Evolutionary conservation across 2,113 vertebrate genomes (phyloP), one percentile per base, ranked within the genome.

Genomic region (Motacilla tschutschensis): DNA sequence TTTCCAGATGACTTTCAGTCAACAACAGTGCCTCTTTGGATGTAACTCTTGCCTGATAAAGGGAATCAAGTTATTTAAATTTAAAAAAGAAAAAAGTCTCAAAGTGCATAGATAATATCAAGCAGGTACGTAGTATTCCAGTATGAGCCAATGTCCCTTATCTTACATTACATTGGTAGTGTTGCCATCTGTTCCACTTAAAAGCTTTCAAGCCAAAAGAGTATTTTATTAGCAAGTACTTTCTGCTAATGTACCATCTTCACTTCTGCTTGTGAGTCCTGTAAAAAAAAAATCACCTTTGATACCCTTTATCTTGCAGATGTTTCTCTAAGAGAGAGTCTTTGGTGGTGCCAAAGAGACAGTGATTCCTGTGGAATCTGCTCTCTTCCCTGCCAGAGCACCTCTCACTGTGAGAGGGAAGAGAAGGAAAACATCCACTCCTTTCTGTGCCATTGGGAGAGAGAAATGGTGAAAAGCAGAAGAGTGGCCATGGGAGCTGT

Each of bases 1-100:
- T 55, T 91, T 93, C 65, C 79, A 87, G 72, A 70, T 87, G 73
- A 90, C 43, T 88, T 95, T 72, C 75, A 94, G 83, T 83, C 15
- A n/a, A 48, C 28, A 78, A 38, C 17, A 64, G 35, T 43, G 41
- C 24, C 76, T 90, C 50, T 80, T 73, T 91, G 64, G 58, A 92
- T 83, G 33, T 38, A 90, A 67, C 13, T 82, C 76, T 74, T 89
- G 36, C 8, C 51, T 85, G 66, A 80, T 93, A 79, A 81, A 81
- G 41, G 19, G 22, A 88, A 84, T 74, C 7, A 69, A 73, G 51
- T 57, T 62, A 55, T 62, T 58, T 33, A 29, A 69, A 36, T 57
- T 17, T 15, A 19, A 70, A 80, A 47, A 26, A 15, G 14, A 48
- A 48, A 41, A 41, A 35, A 29, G 6, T 65, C 58, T 79, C n/a